Percentiles rank a stretch among this genome's conserved stretches.
Evolutionary conservation across 2,888 invertebrate genomes (phyloP).

Genomic region (Gibbula magus): DNA sequence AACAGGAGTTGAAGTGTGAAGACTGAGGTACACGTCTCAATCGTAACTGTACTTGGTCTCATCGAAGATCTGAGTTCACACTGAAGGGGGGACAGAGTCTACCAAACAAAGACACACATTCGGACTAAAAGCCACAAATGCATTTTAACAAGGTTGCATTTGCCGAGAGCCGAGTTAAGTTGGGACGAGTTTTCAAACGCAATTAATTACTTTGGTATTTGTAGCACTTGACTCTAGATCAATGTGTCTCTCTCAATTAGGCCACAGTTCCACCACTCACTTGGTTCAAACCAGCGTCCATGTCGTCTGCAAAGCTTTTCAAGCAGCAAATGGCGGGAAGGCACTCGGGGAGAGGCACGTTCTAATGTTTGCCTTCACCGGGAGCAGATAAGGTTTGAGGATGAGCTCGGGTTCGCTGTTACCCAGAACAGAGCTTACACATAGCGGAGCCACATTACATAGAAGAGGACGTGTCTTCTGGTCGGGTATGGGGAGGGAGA

Average conservation of each 20-base stretch:
- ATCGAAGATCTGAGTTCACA: too few relatives aligned
- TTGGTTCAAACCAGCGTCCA: not conserved
- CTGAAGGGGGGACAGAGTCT: too few relatives aligned
- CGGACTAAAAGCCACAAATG: too few relatives aligned
- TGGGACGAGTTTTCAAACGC: not conserved
- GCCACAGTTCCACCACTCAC: not conserved
- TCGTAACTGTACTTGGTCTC: too few relatives aligned
- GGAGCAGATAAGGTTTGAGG: not conserved
- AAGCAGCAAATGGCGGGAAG: constrained; percentile 11
- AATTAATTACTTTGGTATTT: constrained; percentile 18
- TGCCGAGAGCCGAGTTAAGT: not conserved
- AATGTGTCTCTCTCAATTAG: constrained; percentile 2
- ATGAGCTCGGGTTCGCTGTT: too few relatives aligned
- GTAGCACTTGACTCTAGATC: constrained; percentile 16
- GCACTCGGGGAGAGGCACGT: not conserved
- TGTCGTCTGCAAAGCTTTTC: constrained; percentile 9
- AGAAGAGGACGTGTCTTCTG: not conserved
- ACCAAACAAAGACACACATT: too few relatives aligned
- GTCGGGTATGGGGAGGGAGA: not conserved
- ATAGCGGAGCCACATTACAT: not conserved
- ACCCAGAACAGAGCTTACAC: not conserved
- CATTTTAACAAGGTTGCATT: not conserved
- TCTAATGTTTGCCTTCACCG: not conserved
- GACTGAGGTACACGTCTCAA: too few relatives aligned
- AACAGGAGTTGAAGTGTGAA: too few relatives aligned